Evolutionary conservation across 2,797 vertebrate genomes (phyloP).

Genomic region (Peromyscus aztecus): DNA sequence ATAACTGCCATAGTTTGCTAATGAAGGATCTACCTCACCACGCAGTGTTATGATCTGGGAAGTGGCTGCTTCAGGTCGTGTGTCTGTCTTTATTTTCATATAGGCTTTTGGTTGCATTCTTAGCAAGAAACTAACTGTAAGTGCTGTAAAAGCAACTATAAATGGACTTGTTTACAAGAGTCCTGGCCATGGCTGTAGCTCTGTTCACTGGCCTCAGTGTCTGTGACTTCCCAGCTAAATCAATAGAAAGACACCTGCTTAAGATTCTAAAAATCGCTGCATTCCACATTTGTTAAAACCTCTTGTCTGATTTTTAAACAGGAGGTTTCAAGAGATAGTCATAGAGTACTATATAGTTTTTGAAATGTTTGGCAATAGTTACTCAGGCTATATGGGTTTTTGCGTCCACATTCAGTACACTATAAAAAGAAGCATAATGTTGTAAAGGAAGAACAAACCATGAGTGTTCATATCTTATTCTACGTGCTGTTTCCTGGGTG

Average conservation of each 20-base stretch:
- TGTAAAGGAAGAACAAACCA: constrained; percentile 34
- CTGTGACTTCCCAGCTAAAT: neutral
- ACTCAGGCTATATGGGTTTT: neutral
- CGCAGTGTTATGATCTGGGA: neutral
- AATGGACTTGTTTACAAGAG: neutral
- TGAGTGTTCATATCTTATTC: constrained; percentile 61
- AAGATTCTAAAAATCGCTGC: neutral
- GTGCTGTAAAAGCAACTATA: neutral
- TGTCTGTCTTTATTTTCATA: neutral
- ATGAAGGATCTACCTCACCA: neutral
- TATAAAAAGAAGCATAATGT: constrained; percentile 17
- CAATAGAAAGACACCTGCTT: neutral
- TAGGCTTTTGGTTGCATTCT: neutral
- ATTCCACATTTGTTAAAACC: neutral
- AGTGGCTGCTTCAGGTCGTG: neutral
- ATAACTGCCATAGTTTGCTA: neutral
- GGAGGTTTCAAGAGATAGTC: neutral
- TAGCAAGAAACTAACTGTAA: neutral
- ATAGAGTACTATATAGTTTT: neutral
- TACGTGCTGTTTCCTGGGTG: constrained; percentile 48
- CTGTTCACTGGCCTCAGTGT: neutral
- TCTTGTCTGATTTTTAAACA: constrained; percentile 1
- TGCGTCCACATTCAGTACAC: neutral
- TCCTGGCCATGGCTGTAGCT: neutral
- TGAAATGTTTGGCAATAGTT: constrained; percentile 21